Percentiles rank a stretch among this genome's conserved stretches.
These are phyloP conservation scores for Griposia aprilina DNA, from an alignment of 2,888 invertebrate species.

Conservation along the genomic window DNA sequence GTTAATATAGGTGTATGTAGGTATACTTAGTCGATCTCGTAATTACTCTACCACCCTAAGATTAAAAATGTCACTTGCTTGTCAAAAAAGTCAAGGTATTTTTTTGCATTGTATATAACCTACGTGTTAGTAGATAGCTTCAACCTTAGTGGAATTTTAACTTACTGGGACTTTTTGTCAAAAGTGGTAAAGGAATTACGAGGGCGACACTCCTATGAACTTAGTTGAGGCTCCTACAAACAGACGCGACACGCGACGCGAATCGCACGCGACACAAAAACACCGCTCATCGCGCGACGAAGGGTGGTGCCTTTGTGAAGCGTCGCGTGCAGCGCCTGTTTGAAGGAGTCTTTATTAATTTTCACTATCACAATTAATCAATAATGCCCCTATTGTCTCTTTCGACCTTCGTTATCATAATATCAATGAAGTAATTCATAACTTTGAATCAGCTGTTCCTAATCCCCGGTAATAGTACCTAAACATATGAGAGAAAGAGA, in stretches of 20 bases:
- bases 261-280: no score
- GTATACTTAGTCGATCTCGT: no score
- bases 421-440: not conserved
- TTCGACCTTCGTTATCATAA: constrained; percentile 21
- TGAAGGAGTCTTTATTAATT: not conserved
- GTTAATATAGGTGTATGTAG: no score
- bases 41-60: no score
- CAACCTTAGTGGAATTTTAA: not conserved
- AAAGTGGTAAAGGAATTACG: not conserved
- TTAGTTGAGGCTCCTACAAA: not conserved
- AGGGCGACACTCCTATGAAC: not conserved
- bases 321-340: no score
- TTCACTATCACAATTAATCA: not conserved
- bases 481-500: constrained; percentile 4
- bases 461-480: constrained; percentile 1
- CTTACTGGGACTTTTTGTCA: not conserved
- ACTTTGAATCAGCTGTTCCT: constrained; percentile 8
- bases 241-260: no score
- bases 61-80: no score
- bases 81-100: no score
- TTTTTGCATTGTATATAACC: no score
- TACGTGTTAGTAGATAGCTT: no score
- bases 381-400: not conserved
- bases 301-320: no score
- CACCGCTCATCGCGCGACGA: no score